Evolutionary conservation across 2,888 invertebrate species (phyloP).

Genomic region (Lasioglossum calceatum): DNA sequence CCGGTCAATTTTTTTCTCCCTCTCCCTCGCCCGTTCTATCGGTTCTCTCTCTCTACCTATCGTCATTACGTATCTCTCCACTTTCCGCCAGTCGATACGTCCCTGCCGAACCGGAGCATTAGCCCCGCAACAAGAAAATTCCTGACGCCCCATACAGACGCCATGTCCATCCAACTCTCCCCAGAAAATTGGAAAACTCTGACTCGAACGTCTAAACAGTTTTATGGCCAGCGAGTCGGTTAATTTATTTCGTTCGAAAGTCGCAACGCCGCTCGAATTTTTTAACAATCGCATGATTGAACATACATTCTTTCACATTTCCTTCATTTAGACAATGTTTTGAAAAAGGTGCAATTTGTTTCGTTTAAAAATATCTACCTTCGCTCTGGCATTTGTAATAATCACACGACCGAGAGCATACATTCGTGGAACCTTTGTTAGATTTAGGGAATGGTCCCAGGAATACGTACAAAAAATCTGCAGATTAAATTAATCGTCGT

Average conservation of each 20-base stretch:
- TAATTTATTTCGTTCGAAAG: background rate
- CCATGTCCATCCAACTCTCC: background rate
- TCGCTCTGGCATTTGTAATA: too few species aligned
- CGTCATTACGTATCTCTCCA: slow-evolving; percentile 35
- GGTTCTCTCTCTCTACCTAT: background rate
- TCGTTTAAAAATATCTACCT: too few species aligned
- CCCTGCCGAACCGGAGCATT: slow-evolving; percentile 29
- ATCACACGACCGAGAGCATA: too few species aligned
- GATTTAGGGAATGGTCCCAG: too few species aligned
- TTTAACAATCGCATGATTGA: background rate
- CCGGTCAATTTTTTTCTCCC: slow-evolving; percentile 35
- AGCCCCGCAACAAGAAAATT: slow-evolving; percentile 14
- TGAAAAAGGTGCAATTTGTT: too few species aligned
- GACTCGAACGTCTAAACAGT: background rate
- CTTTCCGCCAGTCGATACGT: slow-evolving; percentile 33
- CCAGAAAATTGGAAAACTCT: background rate
- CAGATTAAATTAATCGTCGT: too few species aligned
- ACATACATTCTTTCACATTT: background rate
- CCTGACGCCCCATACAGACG: slow-evolving; percentile 9
- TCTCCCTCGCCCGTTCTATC: background rate
- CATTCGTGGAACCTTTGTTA: too few species aligned
- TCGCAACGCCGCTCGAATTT: background rate
- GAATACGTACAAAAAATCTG: too few species aligned
- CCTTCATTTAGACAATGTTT: background rate
- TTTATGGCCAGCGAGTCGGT: background rate